Base-by-base conservation (phyloP, 2,797 vertebrate species). In the Hippopotamyrus pictus region DNA sequence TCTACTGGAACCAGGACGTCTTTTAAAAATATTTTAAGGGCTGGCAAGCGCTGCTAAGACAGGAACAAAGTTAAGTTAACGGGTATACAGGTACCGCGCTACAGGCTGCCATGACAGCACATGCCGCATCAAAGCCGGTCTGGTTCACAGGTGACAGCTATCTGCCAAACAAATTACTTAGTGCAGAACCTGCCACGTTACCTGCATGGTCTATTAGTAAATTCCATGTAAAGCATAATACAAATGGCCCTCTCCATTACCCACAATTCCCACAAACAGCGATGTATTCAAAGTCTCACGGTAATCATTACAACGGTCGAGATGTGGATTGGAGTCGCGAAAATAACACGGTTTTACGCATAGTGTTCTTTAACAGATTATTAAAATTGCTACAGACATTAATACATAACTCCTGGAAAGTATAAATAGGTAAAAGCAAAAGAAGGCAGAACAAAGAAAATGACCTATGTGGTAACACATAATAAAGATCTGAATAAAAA, bases 1-100 rank as follows among this genome's bases (percentile, higher is more conserved):
- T 82, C 69, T 82, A 46, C 76, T 82, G 76, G 76, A 82, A 82
- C 76, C 76, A 44, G 41, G 41, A 9, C 19, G 76, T 44, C 76
- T 82, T 82, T 82, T 82, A 46, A 82, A 33, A 82, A 82, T 82
- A 82, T 82, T 82, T 82, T 44, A 82, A 82, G 76, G 76, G 41
- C 41, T 82, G 76, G 76, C 76, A 8, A 82, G 76, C 5, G 37
- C 37, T 46, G 41, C 76, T 46, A 22, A 46, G 76, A 82, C 41
- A 82, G 41, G 76, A 82, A 82, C 76, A 82, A 82, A 82, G 76
- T 82, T 82, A 82, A 82, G 76, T 82, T 82, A 82, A 19, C 76
- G 1, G 76, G 41, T 46, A 82, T 82, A 82, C 76, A 82, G 76
- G 76, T 46, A 82, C 17, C 19, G 41, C 17, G 37, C 19, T 79